Evolutionary conservation across 2,888 invertebrate species (phyloP).

Genomic region (Melanophora roralis): DNA sequence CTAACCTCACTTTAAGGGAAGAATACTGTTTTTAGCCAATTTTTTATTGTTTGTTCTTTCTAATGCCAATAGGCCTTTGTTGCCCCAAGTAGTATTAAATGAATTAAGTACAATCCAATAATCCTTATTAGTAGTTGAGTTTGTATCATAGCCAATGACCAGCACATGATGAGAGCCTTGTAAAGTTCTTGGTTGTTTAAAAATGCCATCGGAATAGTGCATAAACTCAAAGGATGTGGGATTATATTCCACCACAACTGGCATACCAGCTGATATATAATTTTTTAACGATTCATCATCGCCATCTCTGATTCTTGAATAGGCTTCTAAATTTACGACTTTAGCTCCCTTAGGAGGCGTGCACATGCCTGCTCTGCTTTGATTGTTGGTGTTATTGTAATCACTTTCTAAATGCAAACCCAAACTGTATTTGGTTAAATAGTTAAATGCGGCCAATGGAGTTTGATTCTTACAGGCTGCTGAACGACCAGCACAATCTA

Average conservation of each 20-base stretch:
- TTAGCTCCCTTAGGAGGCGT: not conserved
- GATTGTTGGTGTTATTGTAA: constrained; percentile 82
- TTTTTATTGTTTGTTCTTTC: constrained; percentile 20
- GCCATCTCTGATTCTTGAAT: constrained; percentile 62
- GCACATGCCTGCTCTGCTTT: constrained; percentile 67
- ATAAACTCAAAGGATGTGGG: constrained; percentile 73
- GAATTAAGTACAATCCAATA: constrained; percentile 74
- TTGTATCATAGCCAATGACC: constrained; percentile 71
- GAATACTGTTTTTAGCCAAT: constrained; percentile 69
- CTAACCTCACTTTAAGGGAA: constrained; percentile 61
- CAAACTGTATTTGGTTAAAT: constrained; percentile 82
- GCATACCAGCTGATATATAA: constrained; percentile 66
- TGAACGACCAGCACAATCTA: constrained; percentile 82
- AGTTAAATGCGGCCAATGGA: constrained; percentile 87
- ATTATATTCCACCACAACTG: constrained; percentile 73
- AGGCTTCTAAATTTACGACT: constrained; percentile 62
- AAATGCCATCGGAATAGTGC: constrained; percentile 72
- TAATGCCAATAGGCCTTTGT: constrained; percentile 71
- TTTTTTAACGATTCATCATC: constrained; percentile 65
- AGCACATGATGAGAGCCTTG: constrained; percentile 70
- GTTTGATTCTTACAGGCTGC: constrained; percentile 84
- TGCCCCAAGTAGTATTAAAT: constrained; percentile 73
- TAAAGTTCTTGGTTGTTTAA: constrained; percentile 64
- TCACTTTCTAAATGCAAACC: constrained; percentile 88
- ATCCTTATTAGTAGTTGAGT: constrained; percentile 57